phyloP scores from a whole-genome alignment of 2,888 invertebrate genomes.

The Theodoxus fluviatilis region DNA sequence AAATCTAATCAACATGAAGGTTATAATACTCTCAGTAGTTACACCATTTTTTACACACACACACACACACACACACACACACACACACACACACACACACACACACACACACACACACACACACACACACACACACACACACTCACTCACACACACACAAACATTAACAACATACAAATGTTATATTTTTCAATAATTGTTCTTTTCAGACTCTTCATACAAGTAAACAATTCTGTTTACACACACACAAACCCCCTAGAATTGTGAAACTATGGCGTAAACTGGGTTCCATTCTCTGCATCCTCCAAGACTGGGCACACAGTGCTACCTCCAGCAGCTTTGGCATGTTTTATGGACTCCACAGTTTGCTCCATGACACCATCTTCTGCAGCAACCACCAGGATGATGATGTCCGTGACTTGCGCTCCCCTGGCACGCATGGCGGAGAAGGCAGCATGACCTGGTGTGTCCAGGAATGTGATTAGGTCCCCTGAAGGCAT shows the following conservation, averaged over 20 bases:
- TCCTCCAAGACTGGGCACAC: background rate
- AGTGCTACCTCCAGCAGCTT: slow-evolving; percentile 51
- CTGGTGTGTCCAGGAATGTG: slow-evolving; percentile 98
- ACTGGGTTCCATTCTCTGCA: background rate
- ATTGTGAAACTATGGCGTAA: background rate
- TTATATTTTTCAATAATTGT: no score
- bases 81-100: background rate
- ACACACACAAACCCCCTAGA: no score
- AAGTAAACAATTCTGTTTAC: no score
- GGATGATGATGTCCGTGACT: slow-evolving; percentile 92
- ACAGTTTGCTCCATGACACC: slow-evolving; percentile 98
- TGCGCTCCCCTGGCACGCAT: slow-evolving; percentile 95
- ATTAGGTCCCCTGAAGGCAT: slow-evolving; percentile 77
- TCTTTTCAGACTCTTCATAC: no score
- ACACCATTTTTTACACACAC: background rate
- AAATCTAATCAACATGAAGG: background rate
- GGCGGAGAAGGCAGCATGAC: slow-evolving; percentile 94
- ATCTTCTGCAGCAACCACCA: slow-evolving; percentile 95
- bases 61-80: background rate
- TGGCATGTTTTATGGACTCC: slow-evolving; percentile 85
- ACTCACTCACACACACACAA: background rate
- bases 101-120: background rate
- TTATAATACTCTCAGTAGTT: background rate
- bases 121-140: background rate
- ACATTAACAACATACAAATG: background rate